Evolutionary conservation across 2,888 invertebrate genomes (phyloP).

Genomic region (Diploptera punctata): DNA sequence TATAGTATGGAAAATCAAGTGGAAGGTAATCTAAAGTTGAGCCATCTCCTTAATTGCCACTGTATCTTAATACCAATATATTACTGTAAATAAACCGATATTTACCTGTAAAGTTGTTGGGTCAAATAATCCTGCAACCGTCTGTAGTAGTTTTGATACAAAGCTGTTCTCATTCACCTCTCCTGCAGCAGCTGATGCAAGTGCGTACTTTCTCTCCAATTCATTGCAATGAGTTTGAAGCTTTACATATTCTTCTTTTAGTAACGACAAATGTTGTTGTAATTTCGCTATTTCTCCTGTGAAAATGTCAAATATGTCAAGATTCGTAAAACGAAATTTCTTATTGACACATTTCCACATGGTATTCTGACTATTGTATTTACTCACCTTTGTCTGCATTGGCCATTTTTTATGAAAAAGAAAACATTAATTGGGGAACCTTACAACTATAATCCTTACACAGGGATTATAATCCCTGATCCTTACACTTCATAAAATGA

Average conservation of each 20-base stretch:
- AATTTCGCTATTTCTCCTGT: slow-evolving; percentile 57
- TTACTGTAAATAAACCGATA: not conserved
- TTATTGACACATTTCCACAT: not conserved
- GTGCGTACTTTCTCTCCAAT: slow-evolving; percentile 83
- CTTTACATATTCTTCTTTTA: slow-evolving; percentile 91
- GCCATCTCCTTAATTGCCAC: no score
- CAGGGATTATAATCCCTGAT: no score
- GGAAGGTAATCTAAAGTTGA: no score
- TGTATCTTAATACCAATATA: no score
- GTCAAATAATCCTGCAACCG: slow-evolving; percentile 82
- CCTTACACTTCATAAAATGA: no score
- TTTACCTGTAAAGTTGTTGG: slow-evolving; percentile 72
- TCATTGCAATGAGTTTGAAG: slow-evolving; percentile 82
- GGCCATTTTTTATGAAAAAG: not conserved
- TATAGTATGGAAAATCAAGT: no score
- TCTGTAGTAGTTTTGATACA: slow-evolving; percentile 80
- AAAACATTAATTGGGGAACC: no score
- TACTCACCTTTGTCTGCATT: slow-evolving; percentile 20
- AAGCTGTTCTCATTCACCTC: slow-evolving; percentile 77
- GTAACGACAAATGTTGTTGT: slow-evolving; percentile 83
- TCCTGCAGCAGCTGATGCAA: slow-evolving; percentile 72
- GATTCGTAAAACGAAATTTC: not conserved
- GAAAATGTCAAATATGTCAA: not conserved
- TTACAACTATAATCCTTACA: no score
- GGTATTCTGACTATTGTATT: not conserved